A percentile compares a stretch with the other conserved stretches of the same genome.
phyloP scores from a whole-genome alignment of 2,113 vertebrate genomes.

The Acinonyx jubatus region DNA sequence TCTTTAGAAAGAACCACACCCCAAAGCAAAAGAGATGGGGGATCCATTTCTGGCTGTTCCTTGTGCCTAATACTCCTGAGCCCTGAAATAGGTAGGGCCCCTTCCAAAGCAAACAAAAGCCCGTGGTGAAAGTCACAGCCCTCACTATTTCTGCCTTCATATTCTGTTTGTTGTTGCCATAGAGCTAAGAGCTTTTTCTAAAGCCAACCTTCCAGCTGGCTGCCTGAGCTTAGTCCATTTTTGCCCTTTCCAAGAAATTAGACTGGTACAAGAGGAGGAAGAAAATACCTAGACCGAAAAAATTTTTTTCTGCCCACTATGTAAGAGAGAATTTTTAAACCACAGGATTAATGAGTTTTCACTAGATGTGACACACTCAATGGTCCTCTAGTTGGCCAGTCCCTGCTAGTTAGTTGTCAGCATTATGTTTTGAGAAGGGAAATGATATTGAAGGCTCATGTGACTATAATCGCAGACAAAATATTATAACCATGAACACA shows the following conservation, averaged over 20 bases:
- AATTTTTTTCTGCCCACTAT: neutral
- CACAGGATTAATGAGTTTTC: neutral
- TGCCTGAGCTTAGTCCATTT: neutral
- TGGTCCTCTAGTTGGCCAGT: neutral
- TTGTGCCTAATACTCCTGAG: neutral
- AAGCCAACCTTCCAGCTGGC: neutral
- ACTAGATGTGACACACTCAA: rapidly evolving
- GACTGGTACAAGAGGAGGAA: neutral
- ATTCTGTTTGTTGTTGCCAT: neutral
- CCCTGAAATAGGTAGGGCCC: too few relatives aligned
- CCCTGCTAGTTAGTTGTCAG: neutral
- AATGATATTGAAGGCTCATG: neutral
- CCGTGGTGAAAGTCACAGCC: neutral
- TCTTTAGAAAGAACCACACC: neutral
- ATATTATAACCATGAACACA: neutral
- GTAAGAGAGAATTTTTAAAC: neutral
- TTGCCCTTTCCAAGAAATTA: neutral
- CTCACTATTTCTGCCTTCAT: neutral
- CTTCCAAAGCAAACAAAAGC: neutral
- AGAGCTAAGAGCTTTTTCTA: neutral
- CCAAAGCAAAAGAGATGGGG: neutral
- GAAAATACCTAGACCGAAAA: neutral
- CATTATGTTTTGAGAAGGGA: neutral
- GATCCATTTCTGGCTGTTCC: neutral
- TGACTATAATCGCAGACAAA: neutral